Base-by-base conservation (phyloP, 2,113 vertebrate species). In the Lycaon pictus region DNA sequence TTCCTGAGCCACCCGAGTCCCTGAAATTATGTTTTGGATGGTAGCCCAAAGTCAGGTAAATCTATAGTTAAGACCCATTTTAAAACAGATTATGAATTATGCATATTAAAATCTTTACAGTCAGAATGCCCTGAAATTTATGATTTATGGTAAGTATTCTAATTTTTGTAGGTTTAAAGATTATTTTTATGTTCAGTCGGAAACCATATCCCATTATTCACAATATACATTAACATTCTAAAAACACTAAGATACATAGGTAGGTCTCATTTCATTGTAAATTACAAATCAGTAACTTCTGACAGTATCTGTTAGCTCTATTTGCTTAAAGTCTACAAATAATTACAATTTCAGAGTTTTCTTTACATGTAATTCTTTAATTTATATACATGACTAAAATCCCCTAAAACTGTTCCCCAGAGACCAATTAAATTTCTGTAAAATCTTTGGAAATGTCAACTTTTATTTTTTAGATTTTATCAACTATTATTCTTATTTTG, bases 141-240 rank as follows among this genome's bases (percentile, higher is more conserved):
- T 90, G 43, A 90, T 83, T 95, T 94, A 67, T 81, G 3, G 2
- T 90, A 89, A 88, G 32, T 93, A 20, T 51, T 76, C 63, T 35
- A 3, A 62, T 88, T 88, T 89, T 88, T 96, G 13, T 90, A 93
- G 58, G 22, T 85, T 93, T 94, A 95, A 96, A 91, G 22, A 86
- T 95, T 81, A 37, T 19, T 29, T 80, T 97, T 85, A 27, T 92
- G 67, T 93, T 97, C n/a, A 48, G 7, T 81, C 32, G 56, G 20
- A 81, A 95, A 82, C 12, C 88, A 0, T 87, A 65, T 81, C 2
- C 16, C 35, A 1, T 90, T 97, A 72, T 85, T 97, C 25, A 88
- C 11, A 76, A 51, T 63, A 79, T 93, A 63, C 19, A 55, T 58
- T 90, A 81, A 63, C 2, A n/a, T 53, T 93, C 27, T 84, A 77